A percentile compares a stretch with the other conserved stretches of the same genome.
Conservation (phyloP, 2,113 vertebrate genomes). For the Callocephalon fimbriatum region DNA sequence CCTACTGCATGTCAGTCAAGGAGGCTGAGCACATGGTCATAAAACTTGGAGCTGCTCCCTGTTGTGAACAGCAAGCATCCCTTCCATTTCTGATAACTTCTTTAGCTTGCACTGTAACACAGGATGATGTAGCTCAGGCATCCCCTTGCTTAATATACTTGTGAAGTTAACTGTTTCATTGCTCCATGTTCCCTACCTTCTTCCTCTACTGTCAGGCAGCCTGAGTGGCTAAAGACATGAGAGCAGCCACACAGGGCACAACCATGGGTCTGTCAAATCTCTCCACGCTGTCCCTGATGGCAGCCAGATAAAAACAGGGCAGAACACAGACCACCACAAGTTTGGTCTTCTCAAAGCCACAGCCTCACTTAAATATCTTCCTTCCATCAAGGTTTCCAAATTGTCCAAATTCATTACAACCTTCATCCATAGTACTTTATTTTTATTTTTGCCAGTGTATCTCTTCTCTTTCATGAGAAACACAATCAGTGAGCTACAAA, state of each 20-base stretch:
- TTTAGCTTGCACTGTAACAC: background rate
- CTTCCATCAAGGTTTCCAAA: background rate
- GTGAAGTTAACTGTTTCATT: background rate
- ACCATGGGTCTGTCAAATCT: background rate
- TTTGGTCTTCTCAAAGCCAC: background rate
- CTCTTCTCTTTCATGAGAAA: background rate
- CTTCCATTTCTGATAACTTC: background rate
- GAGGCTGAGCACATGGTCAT: no score
- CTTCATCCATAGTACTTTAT: background rate
- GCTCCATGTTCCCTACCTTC: background rate
- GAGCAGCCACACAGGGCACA: background rate
- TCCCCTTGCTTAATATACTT: background rate
- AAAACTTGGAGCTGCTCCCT: background rate
- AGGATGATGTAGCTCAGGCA: background rate
- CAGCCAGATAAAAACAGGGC: background rate
- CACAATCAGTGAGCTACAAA: background rate
- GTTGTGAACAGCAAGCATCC: background rate
- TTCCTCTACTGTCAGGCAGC: background rate
- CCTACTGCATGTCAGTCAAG: no score
- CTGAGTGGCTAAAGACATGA: background rate
- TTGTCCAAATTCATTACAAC: background rate
- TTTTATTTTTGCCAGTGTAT: background rate
- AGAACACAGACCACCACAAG: background rate
- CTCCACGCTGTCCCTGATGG: background rate
- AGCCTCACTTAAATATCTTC: background rate